A percentile compares a stretch with the other conserved stretches of the same genome.
Evolutionary conservation across 2,888 invertebrate genomes (phyloP).

Genomic region (Zaprionus obscuricornis): DNA sequence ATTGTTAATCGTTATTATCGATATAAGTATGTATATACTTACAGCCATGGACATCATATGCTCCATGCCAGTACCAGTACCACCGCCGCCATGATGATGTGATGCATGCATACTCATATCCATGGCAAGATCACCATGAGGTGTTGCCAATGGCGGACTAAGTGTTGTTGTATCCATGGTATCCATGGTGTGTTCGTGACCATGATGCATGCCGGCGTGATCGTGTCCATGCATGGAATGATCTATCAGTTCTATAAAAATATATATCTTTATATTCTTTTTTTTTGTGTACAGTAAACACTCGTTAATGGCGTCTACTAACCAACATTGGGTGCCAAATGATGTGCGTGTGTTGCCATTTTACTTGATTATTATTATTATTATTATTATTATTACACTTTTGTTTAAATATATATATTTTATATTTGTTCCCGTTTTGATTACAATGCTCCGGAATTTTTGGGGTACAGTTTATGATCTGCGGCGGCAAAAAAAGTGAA

Average conservation of each 20-base stretch:
- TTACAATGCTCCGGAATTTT: no score
- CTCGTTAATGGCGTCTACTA: conserved; percentile 29
- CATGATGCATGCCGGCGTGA: conserved; percentile 51
- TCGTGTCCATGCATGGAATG: conserved; percentile 65
- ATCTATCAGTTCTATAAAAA: conserved; percentile 38
- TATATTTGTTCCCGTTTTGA: no score
- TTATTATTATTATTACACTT: no score
- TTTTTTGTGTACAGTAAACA: no score
- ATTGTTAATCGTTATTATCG: no score
- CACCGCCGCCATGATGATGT: conserved; percentile 54
- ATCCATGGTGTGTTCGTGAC: conserved; percentile 32
- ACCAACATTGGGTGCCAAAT: conserved; percentile 78
- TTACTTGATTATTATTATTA: neutral
- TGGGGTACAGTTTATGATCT: conserved; percentile 22
- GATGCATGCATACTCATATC: conserved; percentile 37
- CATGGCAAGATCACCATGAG: conserved; percentile 39
- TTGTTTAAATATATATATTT: no score
- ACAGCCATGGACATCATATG: conserved; percentile 84
- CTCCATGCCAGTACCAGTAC: conserved; percentile 73
- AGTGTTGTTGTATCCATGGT: conserved; percentile 46
- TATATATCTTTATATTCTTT: neutral
- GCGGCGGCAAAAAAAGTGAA: no score
- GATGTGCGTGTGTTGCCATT: conserved; percentile 81
- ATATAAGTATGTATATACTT: conserved; percentile 38
- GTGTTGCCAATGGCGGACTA: conserved; percentile 39